Conservation (phyloP, 53 echinoderm and acorn worm species). For the Echinarachnius parma region DNA sequence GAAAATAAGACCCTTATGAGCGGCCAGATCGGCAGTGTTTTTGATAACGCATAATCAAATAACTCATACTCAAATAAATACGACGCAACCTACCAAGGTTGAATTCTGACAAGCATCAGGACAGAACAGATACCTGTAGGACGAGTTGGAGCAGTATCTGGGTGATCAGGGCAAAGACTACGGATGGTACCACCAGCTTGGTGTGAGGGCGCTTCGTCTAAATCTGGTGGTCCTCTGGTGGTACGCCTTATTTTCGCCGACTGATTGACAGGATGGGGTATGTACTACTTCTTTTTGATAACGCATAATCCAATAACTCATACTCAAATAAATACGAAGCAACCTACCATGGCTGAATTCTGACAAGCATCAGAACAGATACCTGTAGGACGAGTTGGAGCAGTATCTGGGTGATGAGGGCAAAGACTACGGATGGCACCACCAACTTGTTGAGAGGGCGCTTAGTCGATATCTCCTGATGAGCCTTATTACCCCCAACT, state of each 20-base stretch:
- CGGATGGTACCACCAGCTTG: constrained; percentile 35
- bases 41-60: too few relatives aligned
- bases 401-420: constrained; percentile 22
- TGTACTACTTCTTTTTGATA: too few relatives aligned
- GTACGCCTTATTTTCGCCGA: constrained; percentile 39
- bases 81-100: constrained; percentile 42
- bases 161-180: constrained; percentile 31
- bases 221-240: too few relatives aligned
- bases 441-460: constrained; percentile 38
- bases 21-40: too few relatives aligned
- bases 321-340: background rate
- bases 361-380: background rate
- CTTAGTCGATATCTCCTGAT: constrained; percentile 23
- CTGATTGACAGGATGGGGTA: too few relatives aligned
- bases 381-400: constrained; percentile 28
- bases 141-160: constrained; percentile 21
- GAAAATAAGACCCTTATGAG: too few relatives aligned
- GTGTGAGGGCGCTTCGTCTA: constrained; percentile 26
- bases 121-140: constrained; percentile 10
- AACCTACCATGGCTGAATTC: constrained; percentile 43
- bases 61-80: too few relatives aligned
- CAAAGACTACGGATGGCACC: constrained; percentile 31
- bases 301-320: too few relatives aligned
- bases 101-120: constrained; percentile 8
- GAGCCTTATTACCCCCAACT: constrained; percentile 44